These are phyloP conservation scores for Scomberomorus guttatus DNA, from an alignment of 2,797 vertebrate genomes.

Conservation along the genomic window DNA sequence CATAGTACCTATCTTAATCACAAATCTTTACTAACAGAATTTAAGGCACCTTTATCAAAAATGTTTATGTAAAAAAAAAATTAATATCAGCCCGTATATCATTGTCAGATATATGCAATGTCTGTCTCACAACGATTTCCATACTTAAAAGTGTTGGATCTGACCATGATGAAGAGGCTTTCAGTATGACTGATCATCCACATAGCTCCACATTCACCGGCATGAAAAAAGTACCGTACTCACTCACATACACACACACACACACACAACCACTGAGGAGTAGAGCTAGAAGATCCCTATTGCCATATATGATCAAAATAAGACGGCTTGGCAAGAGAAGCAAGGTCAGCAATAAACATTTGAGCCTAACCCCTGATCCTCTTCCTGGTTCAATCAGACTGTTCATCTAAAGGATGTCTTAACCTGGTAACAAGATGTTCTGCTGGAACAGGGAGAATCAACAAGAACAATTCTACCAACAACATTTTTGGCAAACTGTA, in stretches of 20 bases:
- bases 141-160: slow-evolving; percentile 26
- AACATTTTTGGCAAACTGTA: slow-evolving; percentile 30
- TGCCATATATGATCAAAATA: slow-evolving; percentile 86
- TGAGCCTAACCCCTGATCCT: slow-evolving; percentile 69
- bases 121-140: not conserved
- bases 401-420: slow-evolving; percentile 55
- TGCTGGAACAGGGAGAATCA: slow-evolving; percentile 28
- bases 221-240: slow-evolving; percentile 45
- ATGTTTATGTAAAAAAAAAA: not conserved
- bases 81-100: not conserved
- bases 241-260: slow-evolving; percentile 15
- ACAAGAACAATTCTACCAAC: slow-evolving; percentile 42
- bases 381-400: slow-evolving; percentile 69
- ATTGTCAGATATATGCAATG: not conserved
- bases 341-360: slow-evolving; percentile 79
- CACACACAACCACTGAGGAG: slow-evolving; percentile 51
- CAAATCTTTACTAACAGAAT: no score
- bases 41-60: no score
- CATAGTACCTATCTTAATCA: no score
- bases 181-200: slow-evolving; percentile 44
- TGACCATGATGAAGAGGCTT: slow-evolving; percentile 48
- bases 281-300: slow-evolving; percentile 69
- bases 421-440: slow-evolving; percentile 55
- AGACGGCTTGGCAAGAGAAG: slow-evolving; percentile 70
- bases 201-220: slow-evolving; percentile 46